phyloP scores from a whole-genome alignment of 2,888 invertebrate genomes.

The Reticulitermes lucifugus region DNA sequence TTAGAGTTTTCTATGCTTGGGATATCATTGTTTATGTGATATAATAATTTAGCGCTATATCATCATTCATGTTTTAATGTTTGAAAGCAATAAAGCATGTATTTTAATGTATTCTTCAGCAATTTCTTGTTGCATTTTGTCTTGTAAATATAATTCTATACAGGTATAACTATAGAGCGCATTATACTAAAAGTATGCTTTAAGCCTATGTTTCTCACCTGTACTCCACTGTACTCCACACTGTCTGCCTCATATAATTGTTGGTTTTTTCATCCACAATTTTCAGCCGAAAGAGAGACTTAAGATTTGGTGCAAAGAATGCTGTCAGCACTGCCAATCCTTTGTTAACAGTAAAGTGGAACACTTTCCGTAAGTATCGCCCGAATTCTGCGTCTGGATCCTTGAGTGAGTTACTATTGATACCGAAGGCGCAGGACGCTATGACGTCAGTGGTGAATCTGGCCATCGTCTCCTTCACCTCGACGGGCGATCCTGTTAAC shows the following conservation, averaged over 20 bases:
- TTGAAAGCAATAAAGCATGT: too few relatives aligned
- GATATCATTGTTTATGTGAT: too few relatives aligned
- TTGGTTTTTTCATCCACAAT: not conserved
- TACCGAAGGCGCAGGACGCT: constrained; percentile 59
- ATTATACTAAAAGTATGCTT: too few relatives aligned
- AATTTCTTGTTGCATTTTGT: too few relatives aligned
- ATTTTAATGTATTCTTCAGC: too few relatives aligned
- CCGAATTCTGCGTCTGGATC: constrained; percentile 69
- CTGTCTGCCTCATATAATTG: constrained; percentile 56
- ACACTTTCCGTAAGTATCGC: constrained; percentile 58
- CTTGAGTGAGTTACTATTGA: constrained; percentile 69
- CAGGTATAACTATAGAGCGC: too few relatives aligned
- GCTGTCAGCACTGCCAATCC: not conserved
- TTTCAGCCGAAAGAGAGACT: not conserved
- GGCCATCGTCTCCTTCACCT: constrained; percentile 57
- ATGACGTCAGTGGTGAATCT: constrained; percentile 73
- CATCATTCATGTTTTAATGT: too few relatives aligned
- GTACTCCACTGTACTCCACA: constrained; percentile 56
- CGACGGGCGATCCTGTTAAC: constrained; percentile 1
- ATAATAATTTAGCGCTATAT: too few relatives aligned
- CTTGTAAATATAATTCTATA: too few relatives aligned
- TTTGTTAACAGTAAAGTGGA: not conserved
- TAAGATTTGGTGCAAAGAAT: constrained; percentile 12
- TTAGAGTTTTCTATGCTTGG: too few relatives aligned
- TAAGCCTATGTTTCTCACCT: constrained; percentile 5